phyloP scores from a whole-genome alignment of 2,888 invertebrate species.

The Nasonovia ribisnigri region DNA sequence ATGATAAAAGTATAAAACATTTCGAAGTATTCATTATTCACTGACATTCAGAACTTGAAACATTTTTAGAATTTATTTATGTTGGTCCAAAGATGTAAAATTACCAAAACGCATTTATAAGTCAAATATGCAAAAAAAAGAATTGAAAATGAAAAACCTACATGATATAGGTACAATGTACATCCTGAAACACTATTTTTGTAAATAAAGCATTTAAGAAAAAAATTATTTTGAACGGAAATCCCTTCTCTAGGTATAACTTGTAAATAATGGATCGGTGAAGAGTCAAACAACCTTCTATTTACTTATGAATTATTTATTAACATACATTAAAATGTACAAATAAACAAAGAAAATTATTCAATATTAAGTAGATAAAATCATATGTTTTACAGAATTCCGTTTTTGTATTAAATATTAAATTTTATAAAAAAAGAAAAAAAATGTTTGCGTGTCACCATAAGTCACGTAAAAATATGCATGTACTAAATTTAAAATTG shows the following conservation, averaged over 20 bases:
- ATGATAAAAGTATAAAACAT: background rate
- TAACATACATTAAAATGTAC: background rate
- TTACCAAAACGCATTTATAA: background rate
- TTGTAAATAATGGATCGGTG: background rate
- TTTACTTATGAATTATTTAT: background rate
- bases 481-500: slow-evolving; percentile 21
- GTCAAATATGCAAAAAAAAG: background rate
- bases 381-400: background rate
- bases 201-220: background rate
- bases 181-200: background rate
- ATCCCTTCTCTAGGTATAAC: background rate
- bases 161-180: background rate
- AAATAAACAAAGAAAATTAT: background rate
- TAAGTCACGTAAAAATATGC: background rate
- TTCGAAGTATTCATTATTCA: background rate
- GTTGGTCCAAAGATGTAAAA: background rate
- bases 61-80: background rate
- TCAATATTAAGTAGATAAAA: background rate
- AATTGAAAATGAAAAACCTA: background rate
- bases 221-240: background rate
- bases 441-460: background rate
- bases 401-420: background rate
- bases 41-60: background rate
- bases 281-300: background rate
- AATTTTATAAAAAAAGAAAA: background rate